Percentiles rank a stretch among this genome's conserved stretches.
phyloP scores from a whole-genome alignment of 2,113 vertebrate species.

The Nothoprocta pentlandii region DNA sequence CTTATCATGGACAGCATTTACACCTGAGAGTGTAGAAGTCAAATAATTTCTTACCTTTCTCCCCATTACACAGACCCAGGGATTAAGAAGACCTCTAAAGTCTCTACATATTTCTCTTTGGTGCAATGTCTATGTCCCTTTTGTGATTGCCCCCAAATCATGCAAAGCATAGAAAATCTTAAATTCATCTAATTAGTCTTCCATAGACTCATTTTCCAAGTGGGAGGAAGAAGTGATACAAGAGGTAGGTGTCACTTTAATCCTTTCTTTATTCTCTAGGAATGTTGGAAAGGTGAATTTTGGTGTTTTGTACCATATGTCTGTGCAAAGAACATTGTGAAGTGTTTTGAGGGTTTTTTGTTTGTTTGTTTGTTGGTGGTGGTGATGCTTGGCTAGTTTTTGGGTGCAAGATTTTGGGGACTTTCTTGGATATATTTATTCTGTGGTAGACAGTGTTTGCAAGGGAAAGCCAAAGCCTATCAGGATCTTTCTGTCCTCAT shows the following conservation, averaged over 20 bases:
- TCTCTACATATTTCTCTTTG: not conserved
- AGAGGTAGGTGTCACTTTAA: not conserved
- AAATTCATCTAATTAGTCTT: not conserved
- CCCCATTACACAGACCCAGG: not conserved
- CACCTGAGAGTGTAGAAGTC: not conserved
- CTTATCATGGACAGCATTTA: not conserved
- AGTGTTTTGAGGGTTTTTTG: not conserved
- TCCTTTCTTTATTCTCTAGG: not conserved
- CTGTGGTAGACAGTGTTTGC: not conserved
- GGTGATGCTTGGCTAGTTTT: not conserved
- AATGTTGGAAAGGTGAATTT: not conserved
- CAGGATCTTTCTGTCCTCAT: not conserved
- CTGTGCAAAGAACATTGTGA: not conserved
- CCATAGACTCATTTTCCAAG: not conserved
- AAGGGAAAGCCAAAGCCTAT: not conserved
- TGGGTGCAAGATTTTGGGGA: not conserved
- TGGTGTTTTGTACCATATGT: not conserved
- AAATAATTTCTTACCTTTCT: not conserved
- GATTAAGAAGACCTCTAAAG: not conserved
- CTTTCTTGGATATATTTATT: not conserved
- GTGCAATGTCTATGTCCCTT: not conserved
- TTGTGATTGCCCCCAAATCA: rapidly evolving
- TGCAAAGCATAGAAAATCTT: not conserved
- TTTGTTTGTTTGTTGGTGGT: not conserved
- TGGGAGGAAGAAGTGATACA: not conserved